Conservation (phyloP, 2,797 vertebrate genomes). For the Falco cherrug region DNA sequence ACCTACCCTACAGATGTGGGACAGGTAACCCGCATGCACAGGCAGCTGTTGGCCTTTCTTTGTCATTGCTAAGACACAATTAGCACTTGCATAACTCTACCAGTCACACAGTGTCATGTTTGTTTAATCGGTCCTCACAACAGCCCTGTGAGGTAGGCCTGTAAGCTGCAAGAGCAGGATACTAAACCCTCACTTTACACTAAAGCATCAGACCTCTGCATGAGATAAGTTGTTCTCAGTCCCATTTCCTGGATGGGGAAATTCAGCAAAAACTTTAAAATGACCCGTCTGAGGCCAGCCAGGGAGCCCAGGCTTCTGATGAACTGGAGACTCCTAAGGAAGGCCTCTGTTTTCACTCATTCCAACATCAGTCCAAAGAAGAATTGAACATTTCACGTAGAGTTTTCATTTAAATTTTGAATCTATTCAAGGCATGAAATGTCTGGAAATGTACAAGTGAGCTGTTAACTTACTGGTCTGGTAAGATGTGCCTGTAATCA, state of each 20-base stretch:
- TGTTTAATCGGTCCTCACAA: slow-evolving; percentile 67
- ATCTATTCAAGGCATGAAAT: slow-evolving; percentile 14
- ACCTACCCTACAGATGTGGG: not conserved
- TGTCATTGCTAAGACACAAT: slow-evolving; percentile 7
- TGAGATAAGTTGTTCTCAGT: not conserved
- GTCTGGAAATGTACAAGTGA: not conserved
- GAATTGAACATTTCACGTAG: not conserved
- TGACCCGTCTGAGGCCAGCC: not conserved
- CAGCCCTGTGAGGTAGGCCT: slow-evolving; percentile 62
- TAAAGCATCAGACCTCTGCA: not conserved
- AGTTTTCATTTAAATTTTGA: slow-evolving; percentile 18
- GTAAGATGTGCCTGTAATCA: not conserved
- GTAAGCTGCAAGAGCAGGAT: not conserved
- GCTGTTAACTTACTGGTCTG: not conserved
- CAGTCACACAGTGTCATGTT: not conserved
- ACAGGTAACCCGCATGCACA: not conserved
- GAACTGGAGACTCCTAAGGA: not conserved
- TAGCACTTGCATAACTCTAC: not conserved
- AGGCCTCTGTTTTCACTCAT: not conserved
- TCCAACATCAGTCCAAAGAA: not conserved
- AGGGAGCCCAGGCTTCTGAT: not conserved
- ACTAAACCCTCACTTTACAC: not conserved
- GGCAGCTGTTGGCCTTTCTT: not conserved
- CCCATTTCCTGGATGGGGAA: not conserved
- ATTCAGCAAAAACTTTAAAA: not conserved